These are phyloP conservation scores for Indri indri DNA, from an alignment of 2,113 vertebrate genomes.

Conservation along the genomic window DNA sequence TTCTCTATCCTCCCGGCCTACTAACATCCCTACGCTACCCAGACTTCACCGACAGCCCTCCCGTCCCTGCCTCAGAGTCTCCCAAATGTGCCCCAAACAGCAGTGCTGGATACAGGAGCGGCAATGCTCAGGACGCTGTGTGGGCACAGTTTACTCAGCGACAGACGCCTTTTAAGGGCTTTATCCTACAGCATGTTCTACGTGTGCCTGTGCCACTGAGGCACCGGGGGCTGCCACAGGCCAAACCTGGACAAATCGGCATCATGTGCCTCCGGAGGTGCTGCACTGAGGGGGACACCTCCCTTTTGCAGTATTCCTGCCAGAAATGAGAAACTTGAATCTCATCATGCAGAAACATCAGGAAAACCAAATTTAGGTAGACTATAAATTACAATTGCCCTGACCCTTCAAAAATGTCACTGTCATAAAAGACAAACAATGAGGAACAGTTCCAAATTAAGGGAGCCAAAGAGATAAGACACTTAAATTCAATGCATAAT, in stretches of 20 bases:
- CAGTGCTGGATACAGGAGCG: fast-evolving
- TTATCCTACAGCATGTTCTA: not conserved
- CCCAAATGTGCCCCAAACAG: too few relatives aligned
- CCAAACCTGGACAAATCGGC: fast-evolving
- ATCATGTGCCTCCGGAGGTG: fast-evolving
- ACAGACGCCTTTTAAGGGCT: not conserved
- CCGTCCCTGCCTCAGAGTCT: not conserved
- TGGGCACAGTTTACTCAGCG: not conserved
- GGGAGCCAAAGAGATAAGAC: fast-evolving
- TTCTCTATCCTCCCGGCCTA: not conserved
- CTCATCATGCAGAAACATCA: fast-evolving
- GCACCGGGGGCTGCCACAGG: not conserved
- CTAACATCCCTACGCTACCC: not conserved
- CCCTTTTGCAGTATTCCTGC: not conserved
- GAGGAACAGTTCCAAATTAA: not conserved
- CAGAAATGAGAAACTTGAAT: not conserved
- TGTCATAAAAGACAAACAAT: not conserved
- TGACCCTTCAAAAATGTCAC: not conserved
- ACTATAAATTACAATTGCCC: too few relatives aligned
- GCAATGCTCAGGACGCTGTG: fast-evolving
- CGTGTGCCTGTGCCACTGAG: fast-evolving
- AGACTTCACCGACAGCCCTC: fast-evolving
- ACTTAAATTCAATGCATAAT: too few relatives aligned
- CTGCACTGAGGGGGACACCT: fast-evolving
- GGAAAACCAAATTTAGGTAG: not conserved